Base-by-base conservation (phyloP, 2,113 vertebrate species). In the Lagenorhynchus albirostris region DNA sequence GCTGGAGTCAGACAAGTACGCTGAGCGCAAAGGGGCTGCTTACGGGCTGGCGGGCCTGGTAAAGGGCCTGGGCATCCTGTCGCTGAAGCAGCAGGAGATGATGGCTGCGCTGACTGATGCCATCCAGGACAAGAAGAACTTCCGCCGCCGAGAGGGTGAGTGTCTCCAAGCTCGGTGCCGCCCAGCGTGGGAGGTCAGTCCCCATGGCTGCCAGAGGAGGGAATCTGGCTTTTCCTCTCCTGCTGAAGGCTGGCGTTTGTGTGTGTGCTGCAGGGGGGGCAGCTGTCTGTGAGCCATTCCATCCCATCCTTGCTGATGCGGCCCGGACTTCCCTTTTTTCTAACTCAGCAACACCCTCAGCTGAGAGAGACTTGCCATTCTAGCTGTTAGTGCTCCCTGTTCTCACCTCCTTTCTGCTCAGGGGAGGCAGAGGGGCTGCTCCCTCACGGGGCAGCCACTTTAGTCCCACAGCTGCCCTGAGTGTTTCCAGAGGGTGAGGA, bases 81-180 rank as follows among this genome's bases (percentile, higher is more conserved):
- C 99, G 0, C 99, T 99, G 67, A 99, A 99, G 97, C 99, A 99
- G 98, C 99, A 99, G 98, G 99, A 99, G 77, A 99, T 99, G 98
- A 99, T 99, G 99, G 98, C 99, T 82, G 99, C 99, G 0, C 98
- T 99, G 85, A 99, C 99, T 0, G 99, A 99, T 11, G 99, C 99
- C 95, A 99, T 99, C 97, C 99, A 99, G 98, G 99, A 99, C 98
- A 99, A 99, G 99, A 99, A 99, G 98, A 99, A 99, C 98, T 99
- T 99, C 97, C 99, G 99, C 77, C 99, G 99, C 36, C 99, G 99
- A 97, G 99, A 99, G 95, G 99, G 99, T 99, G 95, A 98, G 98
- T 83, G 33, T 25, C 44, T 85, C 77, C 90, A 74, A 91, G 77
- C 91, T 62, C 1, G 0, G 44, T 47, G 79, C 53, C 41, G 2